A percentile compares a stretch with the other conserved stretches of the same genome.
These are phyloP conservation scores for Oreonectes daqikongensis DNA, from an alignment of 2,797 vertebrate species.

Conservation along the genomic window DNA sequence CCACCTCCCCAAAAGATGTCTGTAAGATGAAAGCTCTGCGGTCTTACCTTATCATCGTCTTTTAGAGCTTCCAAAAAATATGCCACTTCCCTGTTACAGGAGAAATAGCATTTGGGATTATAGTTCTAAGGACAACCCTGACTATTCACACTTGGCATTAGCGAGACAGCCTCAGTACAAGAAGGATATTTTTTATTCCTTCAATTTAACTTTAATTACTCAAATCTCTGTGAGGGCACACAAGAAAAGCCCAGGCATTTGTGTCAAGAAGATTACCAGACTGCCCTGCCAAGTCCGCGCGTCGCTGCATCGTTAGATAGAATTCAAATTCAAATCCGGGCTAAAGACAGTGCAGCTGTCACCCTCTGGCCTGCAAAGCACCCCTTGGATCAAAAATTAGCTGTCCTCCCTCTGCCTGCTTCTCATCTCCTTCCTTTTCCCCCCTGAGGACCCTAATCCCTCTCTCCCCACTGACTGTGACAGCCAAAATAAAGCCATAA, in stretches of 20 bases:
- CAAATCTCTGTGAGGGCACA: slow-evolving; percentile 85
- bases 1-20: slow-evolving; percentile 69
- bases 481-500: slow-evolving; percentile 85
- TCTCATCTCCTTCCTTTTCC: slow-evolving; percentile 72
- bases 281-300: slow-evolving; percentile 86
- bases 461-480: slow-evolving; percentile 77
- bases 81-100: slow-evolving; percentile 76
- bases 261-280: slow-evolving; percentile 87
- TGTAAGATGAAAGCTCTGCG: slow-evolving; percentile 76
- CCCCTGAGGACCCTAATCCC: slow-evolving; percentile 73
- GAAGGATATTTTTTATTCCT: slow-evolving; percentile 85
- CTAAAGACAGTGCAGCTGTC: slow-evolving; percentile 88
- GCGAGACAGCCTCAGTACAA: slow-evolving; percentile 82
- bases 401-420: slow-evolving; percentile 82
- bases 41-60: slow-evolving; percentile 78
- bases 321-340: slow-evolving; percentile 90
- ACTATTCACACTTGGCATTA: slow-evolving; percentile 84
- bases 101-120: slow-evolving; percentile 78
- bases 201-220: slow-evolving; percentile 90
- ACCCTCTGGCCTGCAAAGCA: slow-evolving; percentile 85
- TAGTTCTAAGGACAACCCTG: slow-evolving; percentile 83
- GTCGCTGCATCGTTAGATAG: slow-evolving; percentile 84
- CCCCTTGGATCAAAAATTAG: slow-evolving; percentile 87
- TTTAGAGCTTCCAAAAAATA: slow-evolving; percentile 71
- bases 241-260: slow-evolving; percentile 85